phyloP scores from a whole-genome alignment of 2,113 vertebrate genomes.

The Stigmatopora argus region DNA sequence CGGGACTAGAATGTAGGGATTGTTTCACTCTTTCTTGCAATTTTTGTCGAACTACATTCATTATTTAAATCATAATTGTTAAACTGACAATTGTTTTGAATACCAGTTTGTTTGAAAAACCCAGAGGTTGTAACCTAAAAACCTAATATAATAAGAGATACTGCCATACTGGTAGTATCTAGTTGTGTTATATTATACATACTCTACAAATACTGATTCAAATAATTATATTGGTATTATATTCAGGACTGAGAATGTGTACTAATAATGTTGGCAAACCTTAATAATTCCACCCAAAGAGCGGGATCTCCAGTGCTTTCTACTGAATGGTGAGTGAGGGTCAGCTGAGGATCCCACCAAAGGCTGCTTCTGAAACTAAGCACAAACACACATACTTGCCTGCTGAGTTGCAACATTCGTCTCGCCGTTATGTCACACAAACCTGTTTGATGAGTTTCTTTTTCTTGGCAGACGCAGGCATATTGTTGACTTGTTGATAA shows the following conservation, averaged over 20 bases:
- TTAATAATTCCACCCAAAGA: constrained; percentile 63
- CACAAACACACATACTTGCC: constrained; percentile 3
- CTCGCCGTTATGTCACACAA: neutral
- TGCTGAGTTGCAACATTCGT: neutral
- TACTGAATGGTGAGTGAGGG: constrained; percentile 32
- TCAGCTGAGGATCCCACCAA: constrained; percentile 31
- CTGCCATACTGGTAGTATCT: too few relatives aligned
- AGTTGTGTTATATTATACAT: too few relatives aligned
- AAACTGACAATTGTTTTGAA: too few relatives aligned
- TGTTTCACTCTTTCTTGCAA: too few relatives aligned
- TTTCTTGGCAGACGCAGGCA: constrained; percentile 95
- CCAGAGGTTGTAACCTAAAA: too few relatives aligned
- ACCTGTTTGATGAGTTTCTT: constrained; percentile 94
- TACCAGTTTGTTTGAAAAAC: too few relatives aligned
- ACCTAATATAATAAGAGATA: too few relatives aligned
- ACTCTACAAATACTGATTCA: neutral
- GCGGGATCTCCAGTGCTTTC: constrained; percentile 58
- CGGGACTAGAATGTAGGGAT: too few relatives aligned
- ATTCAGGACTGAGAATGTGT: neutral
- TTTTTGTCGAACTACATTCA: too few relatives aligned
- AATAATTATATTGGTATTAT: neutral
- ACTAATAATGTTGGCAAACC: constrained; percentile 27
- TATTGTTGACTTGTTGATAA: constrained; percentile 82
- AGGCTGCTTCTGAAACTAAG: constrained; percentile 58
- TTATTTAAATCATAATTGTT: too few relatives aligned